Evolutionary conservation across 2,797 vertebrate species (phyloP), one percentile per base, ranked within the genome.

Genomic region (Muscicapa striata): DNA sequence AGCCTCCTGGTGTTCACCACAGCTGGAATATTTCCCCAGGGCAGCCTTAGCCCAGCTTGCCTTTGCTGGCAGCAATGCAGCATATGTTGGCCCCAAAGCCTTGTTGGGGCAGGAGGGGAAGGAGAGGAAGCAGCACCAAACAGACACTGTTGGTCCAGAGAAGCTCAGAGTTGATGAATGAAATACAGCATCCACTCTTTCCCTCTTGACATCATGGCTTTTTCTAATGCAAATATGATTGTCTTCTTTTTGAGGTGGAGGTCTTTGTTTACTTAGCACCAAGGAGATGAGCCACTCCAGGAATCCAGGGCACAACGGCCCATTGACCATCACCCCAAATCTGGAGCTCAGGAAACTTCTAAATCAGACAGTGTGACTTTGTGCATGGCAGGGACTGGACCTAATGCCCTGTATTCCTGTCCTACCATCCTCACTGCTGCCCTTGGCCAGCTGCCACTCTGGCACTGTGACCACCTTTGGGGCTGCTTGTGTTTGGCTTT

Each of bases 171-270:
- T 59, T 82, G 59, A 10, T 63, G 83, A 69, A 86, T 29, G 52
- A 49, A 85, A 34, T 3, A 80, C 23, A 73, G 20, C 38, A 81
- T 83, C 46, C 29, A 36, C 45, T n/a, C 38, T 19, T 79, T 82
- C 48, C 24, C 41, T 72, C 24, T 46, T 55, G 58, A 38, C 54
- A 38, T 48, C 3, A 3, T 17, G 40, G 7, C 32, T 86, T 80
- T 90, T 87, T 83, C 66, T 90, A 81, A 82, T 63, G 49, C 67
- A 76, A 43, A 67, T 62, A 29, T 86, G 55, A 82, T 23, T 91
- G 57, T 84, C 43, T 75, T 93, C 51, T 86, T 69, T 87, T 86
- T 78, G 90, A 94, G 75, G 64, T 64, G 49, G 45, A 89, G 45
- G 15, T 67, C 64, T 74, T 87, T 3, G 2, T 78, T 87, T 80